phyloP scores from a whole-genome alignment of 2,113 vertebrate species.

The Aldabrachelys gigantea region DNA sequence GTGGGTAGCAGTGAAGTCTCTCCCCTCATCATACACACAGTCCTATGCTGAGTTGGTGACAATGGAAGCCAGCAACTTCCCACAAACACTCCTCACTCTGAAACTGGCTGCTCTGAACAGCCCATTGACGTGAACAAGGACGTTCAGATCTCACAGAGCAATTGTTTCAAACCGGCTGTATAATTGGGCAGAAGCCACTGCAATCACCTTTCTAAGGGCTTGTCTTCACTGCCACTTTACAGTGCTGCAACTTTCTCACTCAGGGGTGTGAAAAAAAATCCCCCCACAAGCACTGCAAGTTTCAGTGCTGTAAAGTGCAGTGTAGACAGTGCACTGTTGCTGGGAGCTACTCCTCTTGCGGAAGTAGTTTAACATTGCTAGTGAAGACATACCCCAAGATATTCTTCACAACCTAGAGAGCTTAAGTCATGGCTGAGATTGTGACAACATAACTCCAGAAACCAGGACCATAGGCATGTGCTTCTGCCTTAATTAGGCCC shows the following conservation, averaged over 20 bases:
- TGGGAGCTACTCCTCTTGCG: too few species aligned
- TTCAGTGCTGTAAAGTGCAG: too few species aligned
- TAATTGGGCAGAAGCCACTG: background rate
- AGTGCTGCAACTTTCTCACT: too few species aligned
- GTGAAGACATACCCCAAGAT: too few species aligned
- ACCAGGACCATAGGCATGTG: background rate
- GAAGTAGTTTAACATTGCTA: too few species aligned
- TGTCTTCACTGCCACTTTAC: rapidly evolving
- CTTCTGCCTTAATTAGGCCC: background rate
- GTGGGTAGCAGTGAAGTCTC: background rate
- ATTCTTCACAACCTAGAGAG: too few species aligned
- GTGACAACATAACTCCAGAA: background rate
- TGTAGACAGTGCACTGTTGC: too few species aligned
- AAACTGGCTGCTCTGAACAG: background rate
- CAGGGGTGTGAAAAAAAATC: too few species aligned
- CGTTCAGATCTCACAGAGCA: background rate
- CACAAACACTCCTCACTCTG: background rate
- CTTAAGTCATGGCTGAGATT: background rate
- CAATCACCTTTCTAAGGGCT: rapidly evolving
- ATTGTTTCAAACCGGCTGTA: background rate
- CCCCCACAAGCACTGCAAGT: too few species aligned
- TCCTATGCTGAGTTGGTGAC: background rate
- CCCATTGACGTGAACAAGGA: background rate
- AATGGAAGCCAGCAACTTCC: background rate
- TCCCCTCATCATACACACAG: background rate